These are phyloP conservation scores for Fratercula arctica DNA, from an alignment of 2,797 vertebrate species.

Conservation along the genomic window DNA sequence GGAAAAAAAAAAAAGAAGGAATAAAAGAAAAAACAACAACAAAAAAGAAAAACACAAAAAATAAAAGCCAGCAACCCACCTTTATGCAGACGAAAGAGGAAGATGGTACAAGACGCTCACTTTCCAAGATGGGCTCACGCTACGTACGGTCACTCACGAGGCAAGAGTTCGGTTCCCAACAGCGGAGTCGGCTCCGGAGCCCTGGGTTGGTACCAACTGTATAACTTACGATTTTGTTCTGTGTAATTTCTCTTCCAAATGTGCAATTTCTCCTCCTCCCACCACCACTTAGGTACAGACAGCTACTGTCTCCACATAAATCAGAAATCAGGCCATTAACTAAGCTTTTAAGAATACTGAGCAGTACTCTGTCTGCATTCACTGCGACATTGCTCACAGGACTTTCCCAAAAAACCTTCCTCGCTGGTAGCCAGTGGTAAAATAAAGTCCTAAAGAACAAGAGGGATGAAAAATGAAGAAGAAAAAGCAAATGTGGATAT, in stretches of 20 bases:
- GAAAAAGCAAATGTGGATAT: neutral
- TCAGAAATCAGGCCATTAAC: neutral
- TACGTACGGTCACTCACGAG: accelerated
- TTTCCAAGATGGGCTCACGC: neutral
- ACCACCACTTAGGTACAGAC: neutral
- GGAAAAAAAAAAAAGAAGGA: neutral
- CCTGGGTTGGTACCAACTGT: neutral
- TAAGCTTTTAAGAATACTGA: neutral
- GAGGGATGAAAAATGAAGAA: neutral
- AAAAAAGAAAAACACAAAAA: no score
- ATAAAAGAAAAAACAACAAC: no score
- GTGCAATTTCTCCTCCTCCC: neutral
- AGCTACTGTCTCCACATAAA: neutral
- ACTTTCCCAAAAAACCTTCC: neutral
- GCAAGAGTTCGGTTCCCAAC: neutral
- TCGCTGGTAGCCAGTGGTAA: neutral
- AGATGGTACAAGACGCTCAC: neutral
- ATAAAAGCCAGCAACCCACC: neutral
- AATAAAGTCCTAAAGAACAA: neutral
- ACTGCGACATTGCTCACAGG: neutral
- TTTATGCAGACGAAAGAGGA: neutral
- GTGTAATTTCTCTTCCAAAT: neutral
- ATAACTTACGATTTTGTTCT: neutral
- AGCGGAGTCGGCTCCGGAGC: neutral
- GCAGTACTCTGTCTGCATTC: neutral